These are phyloP conservation scores for Passer domesticus DNA, from an alignment of 2,113 vertebrate genomes.

Conservation along the genomic window DNA sequence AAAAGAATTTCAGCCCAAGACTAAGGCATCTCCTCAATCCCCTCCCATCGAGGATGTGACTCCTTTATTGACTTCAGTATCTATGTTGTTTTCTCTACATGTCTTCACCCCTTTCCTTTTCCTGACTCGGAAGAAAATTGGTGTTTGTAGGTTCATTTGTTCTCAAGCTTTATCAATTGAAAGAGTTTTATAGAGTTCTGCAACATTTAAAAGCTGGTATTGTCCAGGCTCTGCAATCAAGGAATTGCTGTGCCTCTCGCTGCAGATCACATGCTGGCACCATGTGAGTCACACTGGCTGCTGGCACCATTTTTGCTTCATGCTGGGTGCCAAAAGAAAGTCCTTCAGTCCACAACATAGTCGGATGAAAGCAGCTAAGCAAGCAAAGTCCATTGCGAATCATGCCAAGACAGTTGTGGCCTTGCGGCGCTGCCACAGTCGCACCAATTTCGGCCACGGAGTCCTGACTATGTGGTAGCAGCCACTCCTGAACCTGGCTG, in stretches of 20 bases:
- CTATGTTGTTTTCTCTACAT: background rate
- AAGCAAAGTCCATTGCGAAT: background rate
- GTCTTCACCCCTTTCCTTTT: background rate
- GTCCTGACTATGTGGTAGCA: background rate
- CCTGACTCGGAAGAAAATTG: background rate
- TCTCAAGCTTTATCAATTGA: background rate
- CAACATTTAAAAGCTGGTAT: background rate
- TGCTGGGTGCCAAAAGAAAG: background rate
- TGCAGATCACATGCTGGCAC: background rate
- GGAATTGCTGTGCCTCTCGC: background rate
- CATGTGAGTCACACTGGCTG: fast-evolving
- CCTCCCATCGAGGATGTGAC: background rate
- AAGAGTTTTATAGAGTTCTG: background rate
- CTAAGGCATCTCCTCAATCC: background rate
- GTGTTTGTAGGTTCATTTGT: background rate
- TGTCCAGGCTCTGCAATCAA: background rate
- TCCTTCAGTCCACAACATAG: background rate
- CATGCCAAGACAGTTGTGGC: background rate
- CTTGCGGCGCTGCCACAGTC: background rate
- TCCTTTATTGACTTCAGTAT: background rate
- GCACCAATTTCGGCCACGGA: fast-evolving
- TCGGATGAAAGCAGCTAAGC: background rate
- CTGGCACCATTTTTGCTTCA: background rate
- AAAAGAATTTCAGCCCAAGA: background rate
- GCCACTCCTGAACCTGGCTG: background rate